Base-by-base conservation (phyloP, 2,113 vertebrate species). In the Rana temporaria region DNA sequence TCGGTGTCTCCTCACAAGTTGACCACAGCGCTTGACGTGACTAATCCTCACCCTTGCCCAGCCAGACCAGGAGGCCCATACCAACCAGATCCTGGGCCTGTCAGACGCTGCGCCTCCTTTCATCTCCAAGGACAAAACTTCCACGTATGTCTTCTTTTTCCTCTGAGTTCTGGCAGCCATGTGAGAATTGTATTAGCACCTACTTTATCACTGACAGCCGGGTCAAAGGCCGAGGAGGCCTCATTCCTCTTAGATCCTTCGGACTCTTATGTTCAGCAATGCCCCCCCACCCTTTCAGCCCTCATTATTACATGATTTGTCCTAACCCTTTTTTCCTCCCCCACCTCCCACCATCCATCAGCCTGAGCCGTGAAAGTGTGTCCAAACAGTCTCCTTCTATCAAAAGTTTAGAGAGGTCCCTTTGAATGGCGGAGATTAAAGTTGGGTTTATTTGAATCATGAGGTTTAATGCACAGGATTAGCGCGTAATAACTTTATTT, bases 151-250 rank as follows among this genome's bases (percentile, higher is more conserved):
- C 75, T 70, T 53, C 52, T 20, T 64, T 53, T 42, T 55, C n/a
- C 52, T 8, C 12, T 11, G 42, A 48, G 42, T 8, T 48, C 42
- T 18, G 55, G 22, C 70, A 63, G 19, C 57, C 73, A 76, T 76
- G 73, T 53, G 60, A 63, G 76, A 67, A 67, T 7, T 63, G 34
- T 16, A 32, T 34, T 69, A 64, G 9, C 57, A 52, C 42, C 19
- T 18, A 24, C 57, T 79, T 69, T 16, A 71, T 74, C 63, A 34
- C 32, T 76, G 81, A 73, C 65, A 57, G 64, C 63, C 12, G 12
- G 81, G 85, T 80, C 85, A 81, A 52, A 71, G 81, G 72, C 65
- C 66, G 5, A 59, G n/a, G 30, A 18, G 2, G 20, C 4, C 62
- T 22, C 22, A 69, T 22, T 56, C 20, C 71, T 69, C 67, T 14